A percentile compares a stretch with the other conserved stretches of the same genome.
These are phyloP conservation scores for Columba livia DNA, from an alignment of 2,113 vertebrate genomes.

Conservation along the genomic window DNA sequence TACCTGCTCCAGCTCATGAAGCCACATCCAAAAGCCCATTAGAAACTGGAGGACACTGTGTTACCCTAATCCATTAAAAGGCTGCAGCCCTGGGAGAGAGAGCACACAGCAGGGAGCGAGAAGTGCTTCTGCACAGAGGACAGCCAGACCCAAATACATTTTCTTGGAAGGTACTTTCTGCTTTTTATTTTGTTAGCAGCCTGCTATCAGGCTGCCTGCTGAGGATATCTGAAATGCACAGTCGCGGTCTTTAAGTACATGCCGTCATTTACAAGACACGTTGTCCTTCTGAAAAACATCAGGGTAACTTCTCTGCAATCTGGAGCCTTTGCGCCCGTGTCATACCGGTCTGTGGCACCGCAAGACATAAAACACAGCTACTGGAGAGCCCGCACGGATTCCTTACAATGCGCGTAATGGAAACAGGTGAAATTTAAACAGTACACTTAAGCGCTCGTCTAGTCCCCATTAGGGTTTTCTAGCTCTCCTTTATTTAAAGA, in stretches of 20 bases:
- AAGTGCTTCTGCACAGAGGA: neutral
- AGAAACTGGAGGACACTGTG: neutral
- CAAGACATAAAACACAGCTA: slow-evolving; percentile 48
- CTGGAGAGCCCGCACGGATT: neutral
- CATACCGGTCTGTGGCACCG: rapidly evolving
- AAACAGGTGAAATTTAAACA: slow-evolving; percentile 68
- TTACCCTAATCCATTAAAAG: neutral
- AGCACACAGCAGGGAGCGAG: neutral
- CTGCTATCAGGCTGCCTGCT: neutral
- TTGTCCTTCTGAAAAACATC: neutral
- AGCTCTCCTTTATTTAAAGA: slow-evolving; percentile 59
- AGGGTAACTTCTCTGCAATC: neutral
- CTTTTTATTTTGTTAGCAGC: neutral
- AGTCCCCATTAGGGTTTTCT: slow-evolving; percentile 7
- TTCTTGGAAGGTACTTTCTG: neutral
- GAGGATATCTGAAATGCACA: neutral
- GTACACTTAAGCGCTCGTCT: slow-evolving; percentile 10
- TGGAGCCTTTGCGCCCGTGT: neutral
- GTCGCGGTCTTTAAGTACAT: neutral
- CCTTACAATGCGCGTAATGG: slow-evolving; percentile 20
- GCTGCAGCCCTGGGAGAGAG: neutral
- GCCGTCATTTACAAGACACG: neutral
- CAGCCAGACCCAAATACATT: neutral
- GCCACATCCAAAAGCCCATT: neutral
- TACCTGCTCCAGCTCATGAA: neutral